Evolutionary conservation across 2,888 invertebrate species (phyloP).

Genomic region (Thera obeliscata): DNA sequence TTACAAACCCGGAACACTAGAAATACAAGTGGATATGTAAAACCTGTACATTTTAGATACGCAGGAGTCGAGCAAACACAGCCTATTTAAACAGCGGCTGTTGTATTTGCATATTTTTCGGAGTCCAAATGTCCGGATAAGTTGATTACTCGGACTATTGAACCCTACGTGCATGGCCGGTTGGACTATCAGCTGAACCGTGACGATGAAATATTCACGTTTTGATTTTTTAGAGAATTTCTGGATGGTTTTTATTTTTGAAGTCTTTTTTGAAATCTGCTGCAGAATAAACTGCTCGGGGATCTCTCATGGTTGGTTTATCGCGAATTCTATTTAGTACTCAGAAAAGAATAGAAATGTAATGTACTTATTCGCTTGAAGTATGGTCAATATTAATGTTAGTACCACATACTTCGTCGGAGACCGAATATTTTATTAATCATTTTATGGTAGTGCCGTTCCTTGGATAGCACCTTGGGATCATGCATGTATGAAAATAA

Average conservation of each 20-base stretch:
- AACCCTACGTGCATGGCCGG: slow-evolving; percentile 26
- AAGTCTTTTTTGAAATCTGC: background rate
- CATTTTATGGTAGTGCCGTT: too few species aligned
- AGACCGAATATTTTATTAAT: too few species aligned
- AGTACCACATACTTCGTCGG: too few species aligned
- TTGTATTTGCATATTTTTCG: slow-evolving; percentile 26
- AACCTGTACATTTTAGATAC: background rate
- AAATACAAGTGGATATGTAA: too few species aligned
- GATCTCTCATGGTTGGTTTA: too few species aligned
- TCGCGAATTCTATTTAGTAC: too few species aligned
- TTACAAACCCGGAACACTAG: too few species aligned
- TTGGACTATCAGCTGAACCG: slow-evolving; percentile 20
- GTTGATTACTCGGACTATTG: slow-evolving; percentile 33
- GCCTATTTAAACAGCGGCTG: slow-evolving; percentile 15
- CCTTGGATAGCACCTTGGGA: too few species aligned
- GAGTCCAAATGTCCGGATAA: slow-evolving; percentile 29
- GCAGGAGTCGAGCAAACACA: slow-evolving; percentile 4
- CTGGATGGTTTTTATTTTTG: slow-evolving; percentile 4
- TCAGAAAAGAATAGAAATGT: too few species aligned
- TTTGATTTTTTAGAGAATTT: slow-evolving; percentile 15
- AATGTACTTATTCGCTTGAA: too few species aligned
- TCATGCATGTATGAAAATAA: too few species aligned
- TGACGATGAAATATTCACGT: slow-evolving; percentile 24
- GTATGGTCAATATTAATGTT: too few species aligned
- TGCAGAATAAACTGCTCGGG: background rate